Percentiles rank a stretch among this genome's conserved stretches.
These are phyloP conservation scores for Rattus norvegicus DNA, from an alignment of 2,113 vertebrate genomes.

Conservation along the genomic window DNA sequence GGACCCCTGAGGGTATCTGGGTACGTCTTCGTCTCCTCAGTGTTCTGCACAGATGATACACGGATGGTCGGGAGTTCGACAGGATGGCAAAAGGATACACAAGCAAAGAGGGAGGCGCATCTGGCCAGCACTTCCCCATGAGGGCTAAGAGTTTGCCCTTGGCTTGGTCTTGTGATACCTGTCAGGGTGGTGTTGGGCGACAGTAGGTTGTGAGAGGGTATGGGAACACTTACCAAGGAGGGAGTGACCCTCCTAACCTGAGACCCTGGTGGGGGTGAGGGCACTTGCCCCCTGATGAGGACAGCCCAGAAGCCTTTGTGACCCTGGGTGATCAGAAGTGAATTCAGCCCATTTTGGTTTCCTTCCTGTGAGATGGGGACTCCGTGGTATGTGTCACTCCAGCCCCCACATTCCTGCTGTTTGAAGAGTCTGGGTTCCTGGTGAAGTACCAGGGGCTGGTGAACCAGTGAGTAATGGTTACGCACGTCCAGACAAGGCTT, in stretches of 20 bases:
- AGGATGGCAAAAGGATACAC: background rate
- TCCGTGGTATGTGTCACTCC: background rate
- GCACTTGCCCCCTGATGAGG: background rate
- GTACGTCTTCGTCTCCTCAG: background rate
- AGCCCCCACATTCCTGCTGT: background rate
- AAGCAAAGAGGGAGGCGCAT: background rate
- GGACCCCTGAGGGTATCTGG: background rate
- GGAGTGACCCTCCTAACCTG: background rate
- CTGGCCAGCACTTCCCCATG: background rate
- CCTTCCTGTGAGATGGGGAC: background rate
- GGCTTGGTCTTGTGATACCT: background rate
- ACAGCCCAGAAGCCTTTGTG: background rate
- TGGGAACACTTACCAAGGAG: background rate
- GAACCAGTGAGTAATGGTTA: background rate
- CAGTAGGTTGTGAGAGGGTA: background rate
- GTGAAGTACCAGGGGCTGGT: too few relatives aligned
- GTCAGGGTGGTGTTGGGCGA: background rate
- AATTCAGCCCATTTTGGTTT: background rate
- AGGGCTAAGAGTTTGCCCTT: background rate
- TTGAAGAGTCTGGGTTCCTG: background rate
- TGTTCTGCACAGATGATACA: background rate
- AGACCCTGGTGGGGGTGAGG: too few relatives aligned
- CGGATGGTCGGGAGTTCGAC: background rate
- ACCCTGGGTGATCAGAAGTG: background rate
- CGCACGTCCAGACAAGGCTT: fast-evolving